A percentile compares a stretch with the other conserved stretches of the same genome.
Conservation (phyloP, 2,113 vertebrate genomes). For the Indicator indicator region DNA sequence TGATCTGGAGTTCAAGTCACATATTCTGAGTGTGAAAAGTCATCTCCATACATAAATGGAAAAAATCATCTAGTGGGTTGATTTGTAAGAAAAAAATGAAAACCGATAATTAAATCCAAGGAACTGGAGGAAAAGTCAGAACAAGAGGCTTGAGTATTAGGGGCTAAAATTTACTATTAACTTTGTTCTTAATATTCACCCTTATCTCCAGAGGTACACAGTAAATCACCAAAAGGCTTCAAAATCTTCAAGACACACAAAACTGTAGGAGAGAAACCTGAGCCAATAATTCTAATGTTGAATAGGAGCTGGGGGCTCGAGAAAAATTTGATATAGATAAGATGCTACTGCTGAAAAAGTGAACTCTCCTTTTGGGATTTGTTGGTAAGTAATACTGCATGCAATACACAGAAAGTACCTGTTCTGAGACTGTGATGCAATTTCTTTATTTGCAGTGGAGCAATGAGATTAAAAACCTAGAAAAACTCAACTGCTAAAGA, state of each 20-base stretch:
- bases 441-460: neutral
- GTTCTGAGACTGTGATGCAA: neutral
- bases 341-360: neutral
- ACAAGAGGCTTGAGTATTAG: neutral
- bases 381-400: neutral
- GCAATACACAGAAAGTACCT: neutral
- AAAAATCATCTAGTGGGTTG: neutral
- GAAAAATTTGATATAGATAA: neutral
- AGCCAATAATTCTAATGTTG: neutral
- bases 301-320: neutral
- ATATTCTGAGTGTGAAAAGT: neutral
- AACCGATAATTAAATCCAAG: neutral
- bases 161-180: neutral
- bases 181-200: neutral
- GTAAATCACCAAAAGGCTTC: neutral
- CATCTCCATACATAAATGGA: neutral
- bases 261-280: neutral
- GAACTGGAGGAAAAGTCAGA: neutral
- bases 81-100: neutral
- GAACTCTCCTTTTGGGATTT: neutral
- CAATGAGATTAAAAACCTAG: neutral
- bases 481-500: neutral
- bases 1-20: neutral
- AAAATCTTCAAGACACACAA: neutral
- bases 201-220: neutral